Evolutionary conservation across 2,113 vertebrate genomes (phyloP), one percentile per base, ranked within the genome.

Genomic region (Melanocharis versteri): DNA sequence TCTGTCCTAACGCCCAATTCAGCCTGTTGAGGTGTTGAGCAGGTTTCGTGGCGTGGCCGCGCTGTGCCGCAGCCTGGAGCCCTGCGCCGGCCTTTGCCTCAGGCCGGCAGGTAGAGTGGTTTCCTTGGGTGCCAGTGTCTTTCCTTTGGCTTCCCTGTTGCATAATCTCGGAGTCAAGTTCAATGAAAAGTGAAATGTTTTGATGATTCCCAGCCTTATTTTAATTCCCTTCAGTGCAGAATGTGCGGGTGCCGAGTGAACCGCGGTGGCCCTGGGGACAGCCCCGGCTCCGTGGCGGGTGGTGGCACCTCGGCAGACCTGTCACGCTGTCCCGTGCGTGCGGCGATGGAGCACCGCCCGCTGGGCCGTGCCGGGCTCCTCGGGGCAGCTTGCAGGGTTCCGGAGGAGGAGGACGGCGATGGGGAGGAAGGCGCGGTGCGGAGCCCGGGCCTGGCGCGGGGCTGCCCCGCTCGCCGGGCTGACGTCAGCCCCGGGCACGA

Each of bases 291-390:
- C 8, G 48, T 6, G 80, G 53, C 95, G 96, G 94, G 58, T 0
- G 69, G 39, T 94, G 97, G 96, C 90, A 48, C 60, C 77, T 72
- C 39, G 96, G 96, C 96, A 94, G 51, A 14, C 2, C 62, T 24
- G 18, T 26, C 39, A 0, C 6, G 35, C 81, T 50, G 44, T 15
- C 10, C 1, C 11, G 13, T 19, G 44, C 15, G 0, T 28, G 2
- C 9, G 10, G 3, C 26, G 8, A 2, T 4, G 62, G 23, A 35
- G 18, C 12, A 18, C 5, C 26, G 6, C 69, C 66, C 3, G 20
- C 42, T 6, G 79, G 54, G 87, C 60, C 15, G 3, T 15, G 45
- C 70, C 64, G 7, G 27, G 56, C 54, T 71, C 2, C 5, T 18
- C 13, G 1, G 66, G 72, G 58, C 61, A 31, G 76, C 22, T 4